Evolutionary conservation across 1,140 invertebrate genomes (phyloP), one percentile per base, ranked within the genome.

Genomic region (Lasioglossum albipes): DNA sequence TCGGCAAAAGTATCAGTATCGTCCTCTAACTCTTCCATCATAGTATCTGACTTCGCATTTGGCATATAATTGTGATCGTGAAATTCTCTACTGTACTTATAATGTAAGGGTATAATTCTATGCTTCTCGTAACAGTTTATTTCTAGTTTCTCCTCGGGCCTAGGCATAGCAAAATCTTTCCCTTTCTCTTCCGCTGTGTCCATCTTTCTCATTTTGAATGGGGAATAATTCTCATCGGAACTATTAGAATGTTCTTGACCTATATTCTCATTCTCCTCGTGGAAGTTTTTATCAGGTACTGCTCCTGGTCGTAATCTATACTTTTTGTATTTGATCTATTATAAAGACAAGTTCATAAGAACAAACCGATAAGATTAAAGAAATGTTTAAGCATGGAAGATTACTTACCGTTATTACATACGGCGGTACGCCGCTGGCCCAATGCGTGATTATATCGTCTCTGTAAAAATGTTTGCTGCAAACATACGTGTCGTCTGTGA

Each of bases 301-400:
- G 92, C 92, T 61, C 88, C 91, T 65, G 87, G 91, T 73, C 87
- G 84, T 71, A 93, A 74, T 84, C 92, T 88, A 71, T 90, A 93
- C 87, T 93, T 93, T 84, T 93, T 93, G 61, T 93, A 93, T 74
- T 93, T 92, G 61, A 93, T 92, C 92, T 93, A 59, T 54, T 83
- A 83, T 77, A 71, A 70, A 69, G 22, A 70, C 67, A 66, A 16
- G 31, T 75, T 66, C 57, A 49, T 52, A 12, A 42, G n/a, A 18
- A 57, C n/a, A 69, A 7, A 36, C 12, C 12, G 13, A 13, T 59
- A 78, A 68, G 54, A 65, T 75, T 22, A 22, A 65, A 54, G 49
- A 18, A 61, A 65, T 4, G 67, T 54, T 20, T 64, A 16, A 72
- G 18, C 52, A 20, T 16, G 42, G 42, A 65, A 31, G 10, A 10